Evolutionary conservation across 2,888 invertebrate genomes (phyloP).

Genomic region (Pilophorus perplexus): DNA sequence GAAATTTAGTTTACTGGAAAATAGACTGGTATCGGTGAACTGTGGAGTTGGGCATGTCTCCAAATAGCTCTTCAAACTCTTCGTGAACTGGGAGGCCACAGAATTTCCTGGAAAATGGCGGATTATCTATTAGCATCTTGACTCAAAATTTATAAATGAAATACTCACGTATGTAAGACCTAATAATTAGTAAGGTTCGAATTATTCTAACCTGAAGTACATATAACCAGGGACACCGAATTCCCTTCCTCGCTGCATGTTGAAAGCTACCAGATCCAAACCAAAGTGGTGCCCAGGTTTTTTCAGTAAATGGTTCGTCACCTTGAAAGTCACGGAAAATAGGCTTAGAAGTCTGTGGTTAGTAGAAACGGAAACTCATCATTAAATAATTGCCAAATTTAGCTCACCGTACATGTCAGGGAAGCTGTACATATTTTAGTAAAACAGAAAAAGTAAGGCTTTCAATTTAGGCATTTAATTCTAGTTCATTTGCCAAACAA

Average conservation of each 20-base stretch:
- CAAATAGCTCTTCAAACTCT: slow-evolving; percentile 76
- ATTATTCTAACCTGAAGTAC: slow-evolving; percentile 79
- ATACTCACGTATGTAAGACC: too few relatives aligned
- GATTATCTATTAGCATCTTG: background rate
- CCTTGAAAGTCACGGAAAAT: too few relatives aligned
- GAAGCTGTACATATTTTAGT: too few relatives aligned
- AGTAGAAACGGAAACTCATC: too few relatives aligned
- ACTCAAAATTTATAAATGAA: too few relatives aligned
- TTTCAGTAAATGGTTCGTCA: slow-evolving; percentile 88
- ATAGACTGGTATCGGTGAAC: slow-evolving; percentile 78
- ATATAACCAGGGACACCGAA: slow-evolving; percentile 89
- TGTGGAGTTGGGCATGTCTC: slow-evolving; percentile 85
- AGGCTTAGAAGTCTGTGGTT: too few relatives aligned
- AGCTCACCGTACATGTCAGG: too few relatives aligned
- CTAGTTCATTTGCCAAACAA: too few relatives aligned
- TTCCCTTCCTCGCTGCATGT: slow-evolving; percentile 89
- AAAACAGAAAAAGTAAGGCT: too few relatives aligned
- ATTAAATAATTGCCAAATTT: too few relatives aligned
- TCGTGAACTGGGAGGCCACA: slow-evolving; percentile 79
- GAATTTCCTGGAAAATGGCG: slow-evolving; percentile 64
- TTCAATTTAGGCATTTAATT: too few relatives aligned
- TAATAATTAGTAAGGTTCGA: too few relatives aligned
- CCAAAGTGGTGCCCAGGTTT: slow-evolving; percentile 62
- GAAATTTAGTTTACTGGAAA: slow-evolving; percentile 77
- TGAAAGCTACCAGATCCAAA: slow-evolving; percentile 87